These are phyloP conservation scores for Poecilobothrus nobilitatus DNA, from an alignment of 2,888 invertebrate genomes.

Conservation along the genomic window DNA sequence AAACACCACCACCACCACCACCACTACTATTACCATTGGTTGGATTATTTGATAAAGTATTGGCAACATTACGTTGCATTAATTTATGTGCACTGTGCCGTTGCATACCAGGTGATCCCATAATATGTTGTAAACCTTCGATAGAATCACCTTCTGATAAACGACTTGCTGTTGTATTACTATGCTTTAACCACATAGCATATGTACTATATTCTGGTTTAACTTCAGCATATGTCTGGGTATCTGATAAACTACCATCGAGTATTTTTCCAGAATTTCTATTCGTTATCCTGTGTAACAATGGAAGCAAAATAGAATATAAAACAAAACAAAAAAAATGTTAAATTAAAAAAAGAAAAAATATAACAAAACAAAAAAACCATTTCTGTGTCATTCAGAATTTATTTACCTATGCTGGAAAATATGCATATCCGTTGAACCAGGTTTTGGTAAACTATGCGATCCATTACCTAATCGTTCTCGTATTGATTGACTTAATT, in stretches of 20 bases:
- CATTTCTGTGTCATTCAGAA: background rate
- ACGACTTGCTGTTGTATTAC: constrained; percentile 68
- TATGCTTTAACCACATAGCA: constrained; percentile 79
- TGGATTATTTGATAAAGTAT: constrained; percentile 11
- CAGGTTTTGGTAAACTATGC: constrained; percentile 74
- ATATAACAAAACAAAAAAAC: background rate
- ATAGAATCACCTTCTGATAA: constrained; percentile 87
- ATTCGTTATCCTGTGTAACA: constrained; percentile 42
- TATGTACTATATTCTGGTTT: constrained; percentile 76
- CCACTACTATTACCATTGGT: constrained; percentile 22
- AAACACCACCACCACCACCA: constrained; percentile 12
- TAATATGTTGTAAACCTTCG: constrained; percentile 58
- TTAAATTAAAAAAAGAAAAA: background rate
- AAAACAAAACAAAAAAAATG: background rate
- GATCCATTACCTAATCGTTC: constrained; percentile 78
- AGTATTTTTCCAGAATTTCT: constrained; percentile 50
- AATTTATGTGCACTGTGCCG: constrained; percentile 44
- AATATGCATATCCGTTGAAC: constrained; percentile 52
- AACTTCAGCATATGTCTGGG: constrained; percentile 64
- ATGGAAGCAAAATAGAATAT: too few species aligned
- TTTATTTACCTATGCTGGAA: constrained; percentile 52
- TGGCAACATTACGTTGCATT: constrained; percentile 32
- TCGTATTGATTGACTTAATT: constrained; percentile 76
- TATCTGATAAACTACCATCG: constrained; percentile 79
- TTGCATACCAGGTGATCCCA: constrained; percentile 56